These are phyloP conservation scores for Parazoanthus swiftii DNA, from an alignment of 92 coral and sea anemone genomes.

Conservation along the genomic window DNA sequence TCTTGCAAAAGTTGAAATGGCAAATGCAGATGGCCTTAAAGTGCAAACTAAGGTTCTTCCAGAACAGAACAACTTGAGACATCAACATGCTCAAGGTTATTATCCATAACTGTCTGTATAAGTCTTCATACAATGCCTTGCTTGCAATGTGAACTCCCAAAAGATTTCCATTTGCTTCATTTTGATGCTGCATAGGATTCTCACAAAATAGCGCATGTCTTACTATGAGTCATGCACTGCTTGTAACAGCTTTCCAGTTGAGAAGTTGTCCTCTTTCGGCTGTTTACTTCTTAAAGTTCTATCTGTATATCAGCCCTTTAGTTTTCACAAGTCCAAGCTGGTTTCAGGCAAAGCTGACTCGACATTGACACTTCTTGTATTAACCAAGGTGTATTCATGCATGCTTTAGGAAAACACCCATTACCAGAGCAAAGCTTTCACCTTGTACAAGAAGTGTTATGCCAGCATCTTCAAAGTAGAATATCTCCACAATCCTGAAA, in stretches of 20 bases:
- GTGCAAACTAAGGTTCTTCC: too few species aligned
- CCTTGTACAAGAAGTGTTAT: constrained; percentile 40
- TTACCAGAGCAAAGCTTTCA: background rate
- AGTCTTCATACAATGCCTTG: background rate
- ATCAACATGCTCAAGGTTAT: background rate
- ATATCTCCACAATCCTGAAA: background rate
- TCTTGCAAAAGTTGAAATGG: background rate
- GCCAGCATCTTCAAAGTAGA: constrained; percentile 23
- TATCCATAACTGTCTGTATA: background rate
- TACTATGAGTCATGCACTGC: background rate
- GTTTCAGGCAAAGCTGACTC: background rate
- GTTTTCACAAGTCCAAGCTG: background rate
- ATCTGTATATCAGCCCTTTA: background rate
- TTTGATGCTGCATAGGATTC: background rate
- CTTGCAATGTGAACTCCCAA: background rate
- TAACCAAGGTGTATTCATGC: background rate
- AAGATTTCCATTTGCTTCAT: background rate
- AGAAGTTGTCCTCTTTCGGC: background rate
- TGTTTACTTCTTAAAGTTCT: background rate
- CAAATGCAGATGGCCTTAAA: too few species aligned
- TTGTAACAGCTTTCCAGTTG: background rate
- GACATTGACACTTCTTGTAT: constrained; percentile 8
- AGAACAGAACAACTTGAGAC: background rate
- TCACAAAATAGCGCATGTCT: too few species aligned
- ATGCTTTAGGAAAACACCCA: background rate